phyloP scores from a whole-genome alignment of 2,113 vertebrate genomes.

The Erythrocercus mccallii region DNA sequence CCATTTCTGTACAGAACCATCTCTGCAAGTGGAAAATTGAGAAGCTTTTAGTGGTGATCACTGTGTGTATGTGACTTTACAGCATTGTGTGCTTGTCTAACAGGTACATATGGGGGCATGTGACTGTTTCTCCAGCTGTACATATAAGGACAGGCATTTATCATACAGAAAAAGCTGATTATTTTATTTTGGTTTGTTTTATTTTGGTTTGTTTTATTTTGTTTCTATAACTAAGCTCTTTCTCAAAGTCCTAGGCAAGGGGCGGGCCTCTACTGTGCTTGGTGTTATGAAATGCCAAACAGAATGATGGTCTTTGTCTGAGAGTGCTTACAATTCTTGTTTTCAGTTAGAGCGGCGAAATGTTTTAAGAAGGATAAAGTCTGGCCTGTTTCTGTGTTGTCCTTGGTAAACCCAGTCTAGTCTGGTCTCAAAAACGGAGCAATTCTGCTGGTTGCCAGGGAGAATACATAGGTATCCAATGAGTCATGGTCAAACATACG shows the following conservation, averaged over 20 bases:
- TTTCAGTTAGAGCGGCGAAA: neutral
- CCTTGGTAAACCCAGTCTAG: slow-evolving; percentile 63
- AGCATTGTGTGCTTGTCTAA: neutral
- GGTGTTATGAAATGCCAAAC: slow-evolving; percentile 16
- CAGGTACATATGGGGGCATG: neutral
- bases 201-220: neutral
- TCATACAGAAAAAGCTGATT: neutral
- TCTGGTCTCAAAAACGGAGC: slow-evolving; percentile 60
- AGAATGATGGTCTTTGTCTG: slow-evolving; percentile 44
- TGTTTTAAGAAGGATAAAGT: slow-evolving; percentile 55
- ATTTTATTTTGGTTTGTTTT: neutral
- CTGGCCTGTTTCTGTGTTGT: slow-evolving; percentile 60
- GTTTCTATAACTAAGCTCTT: neutral
- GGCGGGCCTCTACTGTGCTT: neutral
- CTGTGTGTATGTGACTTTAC: neutral
- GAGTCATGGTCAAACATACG: slow-evolving; percentile 65
- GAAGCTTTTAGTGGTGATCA: neutral
- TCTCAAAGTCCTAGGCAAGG: neutral
- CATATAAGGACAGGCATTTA: neutral
- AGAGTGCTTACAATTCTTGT: slow-evolving; percentile 10
- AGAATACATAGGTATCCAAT: slow-evolving; percentile 70
- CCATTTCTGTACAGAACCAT: neutral
- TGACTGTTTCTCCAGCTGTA: neutral
- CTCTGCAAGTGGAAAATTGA: neutral
- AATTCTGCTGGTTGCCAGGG: slow-evolving; percentile 64